Base-by-base conservation (phyloP, 2,113 vertebrate species). In the Amia ocellicauda region DNA sequence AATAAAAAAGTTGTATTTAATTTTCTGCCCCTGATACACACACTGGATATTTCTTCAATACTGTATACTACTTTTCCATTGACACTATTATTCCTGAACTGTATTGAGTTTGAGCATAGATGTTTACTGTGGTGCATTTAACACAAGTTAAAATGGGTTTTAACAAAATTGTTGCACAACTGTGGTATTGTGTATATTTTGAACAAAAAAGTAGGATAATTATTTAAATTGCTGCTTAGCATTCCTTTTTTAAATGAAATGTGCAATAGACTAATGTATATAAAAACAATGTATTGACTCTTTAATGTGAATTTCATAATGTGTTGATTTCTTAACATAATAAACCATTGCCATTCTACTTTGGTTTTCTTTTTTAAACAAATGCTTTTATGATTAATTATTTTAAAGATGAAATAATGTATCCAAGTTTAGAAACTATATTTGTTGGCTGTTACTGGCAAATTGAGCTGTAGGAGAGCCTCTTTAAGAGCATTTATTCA, bases 211-310 rank as follows among this genome's bases (percentile, higher is more conserved):
- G 55, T 77, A 86, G 79, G 72, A 83, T 80, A 65, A 80, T 79
- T 80, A 75, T 71, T 88, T 77, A 75, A 77, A 83, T 72, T 78
- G 64, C 72, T 80, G 77, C 77, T 78, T 86, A 78, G 78, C 59
- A 23, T 79, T 83, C 79, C 66, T 77, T 68, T 75, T 70, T 87
- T 79, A 60, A 66, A 64, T 70, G 58, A 84, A 69, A 88, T 82
- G 91, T 93, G 89, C 90, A 93, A 89, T 93, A 92, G 86, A 76
- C 82, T 87, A 82, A 79, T 90, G 88, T 88, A 87, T 87, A 86
- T 87, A 81, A 80, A 84, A 77, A 79, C 83, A 78, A 80, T 86
- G 77, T 84, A 86, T 60, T 72, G 77, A 71, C 67, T 68, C 84
- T 80, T 86, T 88, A 91, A 89, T 91, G 89, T 91, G 87, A 92